These are phyloP conservation scores for Pseudomyrmex gracilis DNA, from an alignment of 1,140 invertebrate genomes.

Conservation along the genomic window DNA sequence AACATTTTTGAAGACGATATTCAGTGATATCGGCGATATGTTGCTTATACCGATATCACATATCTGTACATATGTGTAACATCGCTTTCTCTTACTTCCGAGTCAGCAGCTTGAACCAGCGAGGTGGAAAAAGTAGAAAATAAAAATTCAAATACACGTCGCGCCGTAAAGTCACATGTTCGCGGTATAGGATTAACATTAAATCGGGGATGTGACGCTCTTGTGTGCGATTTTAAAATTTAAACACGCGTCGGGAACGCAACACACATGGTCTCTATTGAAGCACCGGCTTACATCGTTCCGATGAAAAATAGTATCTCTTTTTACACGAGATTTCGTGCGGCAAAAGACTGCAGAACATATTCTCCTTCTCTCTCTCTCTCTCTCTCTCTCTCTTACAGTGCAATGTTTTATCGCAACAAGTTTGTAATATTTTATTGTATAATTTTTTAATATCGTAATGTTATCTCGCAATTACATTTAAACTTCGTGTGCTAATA, in stretches of 20 bases:
- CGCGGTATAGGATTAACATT: conserved; percentile 34
- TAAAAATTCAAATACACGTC: conserved; percentile 46
- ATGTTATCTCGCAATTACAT: no score
- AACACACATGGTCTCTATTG: conserved; percentile 7
- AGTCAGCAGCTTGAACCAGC: conserved; percentile 7
- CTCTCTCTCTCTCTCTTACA: no score
- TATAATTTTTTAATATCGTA: no score
- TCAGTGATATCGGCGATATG: conserved; percentile 5
- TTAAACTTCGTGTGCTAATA: neutral
- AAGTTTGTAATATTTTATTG: no score
- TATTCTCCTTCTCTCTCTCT: no score
- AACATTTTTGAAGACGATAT: neutral
- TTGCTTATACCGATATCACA: no score
- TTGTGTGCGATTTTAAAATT: conserved; percentile 52
- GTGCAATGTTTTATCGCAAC: no score
- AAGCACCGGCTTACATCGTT: conserved; percentile 32
- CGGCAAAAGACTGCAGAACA: neutral
- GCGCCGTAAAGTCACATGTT: conserved; percentile 6
- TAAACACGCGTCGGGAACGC: conserved; percentile 23
- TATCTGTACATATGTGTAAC: conserved; percentile 6
- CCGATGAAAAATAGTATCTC: conserved; percentile 19
- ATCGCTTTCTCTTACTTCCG: conserved; percentile 11
- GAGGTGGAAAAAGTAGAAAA: conserved; percentile 24
- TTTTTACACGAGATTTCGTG: conserved; percentile 20
- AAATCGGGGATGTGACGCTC: conserved; percentile 12